These are phyloP conservation scores for Melitaea athalia DNA, from an alignment of 2,888 invertebrate species.

Conservation along the genomic window DNA sequence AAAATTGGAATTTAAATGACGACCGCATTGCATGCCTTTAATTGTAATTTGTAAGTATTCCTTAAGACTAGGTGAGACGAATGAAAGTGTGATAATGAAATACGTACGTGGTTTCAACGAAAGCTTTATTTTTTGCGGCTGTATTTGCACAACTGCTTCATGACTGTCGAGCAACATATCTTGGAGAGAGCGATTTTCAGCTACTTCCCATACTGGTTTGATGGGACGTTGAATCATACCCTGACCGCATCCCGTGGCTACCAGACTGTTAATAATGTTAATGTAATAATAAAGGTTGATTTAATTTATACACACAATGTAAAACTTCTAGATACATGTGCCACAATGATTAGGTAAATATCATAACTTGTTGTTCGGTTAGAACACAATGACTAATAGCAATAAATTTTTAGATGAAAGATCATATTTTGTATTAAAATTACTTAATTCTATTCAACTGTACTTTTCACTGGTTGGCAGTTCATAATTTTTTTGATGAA, in stretches of 20 bases:
- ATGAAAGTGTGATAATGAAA: conserved; percentile 7
- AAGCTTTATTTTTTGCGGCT: conserved; percentile 85
- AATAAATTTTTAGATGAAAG: too few relatives aligned
- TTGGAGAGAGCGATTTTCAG: conserved; percentile 73
- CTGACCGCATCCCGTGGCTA: conserved; percentile 67
- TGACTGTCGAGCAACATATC: conserved; percentile 70
- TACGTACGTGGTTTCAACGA: conserved; percentile 84
- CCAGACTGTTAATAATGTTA: conserved; percentile 54
- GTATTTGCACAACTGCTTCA: conserved; percentile 75
- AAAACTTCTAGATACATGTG: too few relatives aligned
- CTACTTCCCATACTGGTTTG: conserved; percentile 60
- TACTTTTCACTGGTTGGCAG: too few relatives aligned
- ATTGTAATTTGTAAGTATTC: neutral
- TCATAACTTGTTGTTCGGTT: too few relatives aligned
- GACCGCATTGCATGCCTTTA: neutral
- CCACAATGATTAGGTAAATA: too few relatives aligned
- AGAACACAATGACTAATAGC: too few relatives aligned
- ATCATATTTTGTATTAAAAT: too few relatives aligned
- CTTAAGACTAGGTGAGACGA: neutral
- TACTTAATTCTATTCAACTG: too few relatives aligned
- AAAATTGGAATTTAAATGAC: conserved; percentile 12
- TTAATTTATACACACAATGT: too few relatives aligned
- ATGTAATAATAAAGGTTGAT: conserved; percentile 5
- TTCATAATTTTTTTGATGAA: too few relatives aligned
- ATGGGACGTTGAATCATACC: conserved; percentile 65